Conservation (phyloP, 1,140 invertebrate species). For the Brachionus asplanchnoidis region DNA sequence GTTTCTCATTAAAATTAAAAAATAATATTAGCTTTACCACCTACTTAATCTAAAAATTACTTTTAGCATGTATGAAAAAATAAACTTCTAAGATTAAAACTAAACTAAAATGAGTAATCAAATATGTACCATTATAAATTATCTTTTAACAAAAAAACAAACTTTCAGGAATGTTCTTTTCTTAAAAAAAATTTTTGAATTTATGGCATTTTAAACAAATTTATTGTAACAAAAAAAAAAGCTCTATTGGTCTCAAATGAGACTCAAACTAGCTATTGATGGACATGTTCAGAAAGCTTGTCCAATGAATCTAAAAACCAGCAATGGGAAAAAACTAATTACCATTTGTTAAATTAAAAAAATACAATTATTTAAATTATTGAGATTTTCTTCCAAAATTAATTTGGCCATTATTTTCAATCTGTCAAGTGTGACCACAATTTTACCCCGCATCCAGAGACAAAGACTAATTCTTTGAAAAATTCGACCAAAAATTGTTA, state of each 20-base stretch:
- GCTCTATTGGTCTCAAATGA: background rate
- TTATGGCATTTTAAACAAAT: background rate
- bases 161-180: background rate
- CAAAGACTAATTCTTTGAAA: background rate
- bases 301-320: background rate
- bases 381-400: background rate
- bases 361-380: background rate
- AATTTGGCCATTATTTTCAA: background rate
- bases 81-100: background rate
- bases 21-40: too few species aligned
- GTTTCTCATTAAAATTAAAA: too few species aligned
- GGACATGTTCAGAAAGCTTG: background rate
- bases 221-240: background rate
- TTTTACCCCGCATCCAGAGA: background rate
- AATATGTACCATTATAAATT: background rate
- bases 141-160: background rate
- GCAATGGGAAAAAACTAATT: background rate
- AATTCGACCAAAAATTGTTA: background rate
- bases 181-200: background rate
- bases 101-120: background rate
- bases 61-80: too few species aligned
- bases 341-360: background rate
- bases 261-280: background rate
- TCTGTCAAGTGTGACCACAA: background rate
- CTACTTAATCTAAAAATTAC: too few species aligned